Conservation (phyloP, 2,888 invertebrate species). For the Cataglyphis altisquamis region DNA sequence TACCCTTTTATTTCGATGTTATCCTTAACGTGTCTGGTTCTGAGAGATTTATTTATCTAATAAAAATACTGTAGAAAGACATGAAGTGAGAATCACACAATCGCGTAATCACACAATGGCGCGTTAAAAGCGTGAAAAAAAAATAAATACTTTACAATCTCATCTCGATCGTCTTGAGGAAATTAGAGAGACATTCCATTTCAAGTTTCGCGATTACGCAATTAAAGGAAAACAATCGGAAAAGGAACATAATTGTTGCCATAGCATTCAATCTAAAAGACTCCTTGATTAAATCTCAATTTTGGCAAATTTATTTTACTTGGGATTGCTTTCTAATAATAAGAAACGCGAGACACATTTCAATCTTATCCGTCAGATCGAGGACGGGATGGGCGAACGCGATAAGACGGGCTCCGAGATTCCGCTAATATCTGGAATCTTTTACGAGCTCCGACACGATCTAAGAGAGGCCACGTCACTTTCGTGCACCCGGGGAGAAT, state of each 20-base stretch:
- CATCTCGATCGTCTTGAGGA: background rate
- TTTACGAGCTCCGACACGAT: slow-evolving; percentile 65
- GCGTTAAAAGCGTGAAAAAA: background rate
- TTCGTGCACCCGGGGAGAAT: slow-evolving; percentile 59
- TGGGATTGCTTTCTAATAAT: background rate
- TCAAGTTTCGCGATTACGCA: background rate
- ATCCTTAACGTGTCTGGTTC: slow-evolving; percentile 1
- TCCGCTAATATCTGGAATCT: slow-evolving; percentile 43
- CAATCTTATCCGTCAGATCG: slow-evolving; percentile 19
- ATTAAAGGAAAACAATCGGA: background rate
- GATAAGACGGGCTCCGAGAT: slow-evolving; percentile 20
- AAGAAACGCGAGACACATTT: slow-evolving; percentile 13
- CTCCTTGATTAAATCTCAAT: slow-evolving; percentile 4
- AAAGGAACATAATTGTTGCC: background rate
- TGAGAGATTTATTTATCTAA: slow-evolving; percentile 18
- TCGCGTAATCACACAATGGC: background rate
- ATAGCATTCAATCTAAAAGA: background rate
- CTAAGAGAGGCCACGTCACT: slow-evolving; percentile 68
- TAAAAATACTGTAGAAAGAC: background rate
- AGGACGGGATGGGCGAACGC: slow-evolving; percentile 10
- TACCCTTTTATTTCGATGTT: slow-evolving; percentile 12
- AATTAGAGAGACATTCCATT: slow-evolving; percentile 2
- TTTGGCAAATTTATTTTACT: slow-evolving; percentile 8
- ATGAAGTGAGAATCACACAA: background rate
- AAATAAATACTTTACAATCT: background rate